phyloP scores from a whole-genome alignment of 1,140 invertebrate genomes.

The Thalassaphorura encarpata region DNA sequence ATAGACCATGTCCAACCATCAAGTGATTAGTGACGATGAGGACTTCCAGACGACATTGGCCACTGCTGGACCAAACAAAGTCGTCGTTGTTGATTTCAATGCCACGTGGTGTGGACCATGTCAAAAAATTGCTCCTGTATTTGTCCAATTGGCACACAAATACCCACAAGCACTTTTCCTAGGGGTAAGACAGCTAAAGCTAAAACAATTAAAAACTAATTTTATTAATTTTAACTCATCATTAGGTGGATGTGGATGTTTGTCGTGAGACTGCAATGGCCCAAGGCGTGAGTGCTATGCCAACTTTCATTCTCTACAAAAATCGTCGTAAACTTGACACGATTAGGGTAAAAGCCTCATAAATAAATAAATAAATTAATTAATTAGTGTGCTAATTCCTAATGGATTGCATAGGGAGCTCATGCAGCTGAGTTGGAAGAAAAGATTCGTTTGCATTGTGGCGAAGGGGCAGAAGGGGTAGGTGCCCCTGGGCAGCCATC shows the following conservation, averaged over 20 bases:
- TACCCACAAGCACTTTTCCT: constrained; percentile 84
- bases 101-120: constrained; percentile 93
- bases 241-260: constrained; percentile 85
- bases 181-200: constrained; percentile 13
- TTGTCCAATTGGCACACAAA: constrained; percentile 70
- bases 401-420: constrained; percentile 64
- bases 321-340: constrained; percentile 44
- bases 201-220: too few relatives aligned
- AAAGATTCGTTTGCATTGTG: constrained; percentile 83
- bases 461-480: constrained; percentile 48
- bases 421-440: constrained; percentile 67
- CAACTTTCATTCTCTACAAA: constrained; percentile 92
- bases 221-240: too few relatives aligned
- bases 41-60: constrained; percentile 23
- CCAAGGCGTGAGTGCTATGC: constrained; percentile 89
- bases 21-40: constrained; percentile 29
- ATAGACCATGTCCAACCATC: constrained; percentile 29
- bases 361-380: too few relatives aligned
- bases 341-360: constrained; percentile 22
- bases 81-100: constrained; percentile 88
- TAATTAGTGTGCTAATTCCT: too few relatives aligned
- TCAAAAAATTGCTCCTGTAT: constrained; percentile 79
- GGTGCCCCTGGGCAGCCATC: constrained; percentile 72
- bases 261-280: constrained; percentile 71
- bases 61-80: constrained; percentile 69